Base-by-base conservation (phyloP, 2,797 vertebrate species). In the Myotis daubentonii region DNA sequence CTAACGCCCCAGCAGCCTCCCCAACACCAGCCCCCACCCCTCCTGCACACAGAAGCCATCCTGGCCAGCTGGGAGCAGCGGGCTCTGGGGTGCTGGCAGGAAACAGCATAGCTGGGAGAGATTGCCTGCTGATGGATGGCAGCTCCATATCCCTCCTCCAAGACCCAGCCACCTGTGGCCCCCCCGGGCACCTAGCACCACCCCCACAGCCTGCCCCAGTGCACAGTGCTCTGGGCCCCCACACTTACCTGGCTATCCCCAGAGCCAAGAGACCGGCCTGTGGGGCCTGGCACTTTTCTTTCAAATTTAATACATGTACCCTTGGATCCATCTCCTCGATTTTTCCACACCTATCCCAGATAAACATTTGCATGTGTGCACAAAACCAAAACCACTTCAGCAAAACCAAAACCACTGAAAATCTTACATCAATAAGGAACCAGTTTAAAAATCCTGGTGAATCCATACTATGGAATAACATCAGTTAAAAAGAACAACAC, bases 1-100 rank as follows among this genome's bases (percentile, higher is more conserved):
- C 87, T 97, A 83, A 94, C 68, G 72, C 94, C 94, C 86, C 30
- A 62, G 79, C 82, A 53, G 68, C 30, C 94, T 13, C 30, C 74
- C 49, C 62, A 91, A 65, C 70, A 60, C 36, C 36, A 81, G 68
- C 0, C 41, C 79, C 7, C 41, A 60, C 0, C 38, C 79, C 7
- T 28, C 53, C 74, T 85, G 82, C 91, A 47, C 85, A 49, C 68
- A 93, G 92, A 78, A 88, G 87, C 74, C 11, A 15, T 65, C 49
- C 78, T 79, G 62, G 81, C 72, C 68, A 89, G 78, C 71, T 71
- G n/a, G 41, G 68, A 79, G 83, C 91, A 75, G 19, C 0, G 0
- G 60, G 79, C 80, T 81, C 76, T 62, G 71, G 23, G 13, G 25
- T 20, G 92, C 92, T 92, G 80, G 87, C 90, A 86, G 82, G 38